Evolutionary conservation across 2,113 vertebrate genomes (phyloP), one percentile per base, ranked within the genome.

Genomic region (Ochotona curzoniae): DNA sequence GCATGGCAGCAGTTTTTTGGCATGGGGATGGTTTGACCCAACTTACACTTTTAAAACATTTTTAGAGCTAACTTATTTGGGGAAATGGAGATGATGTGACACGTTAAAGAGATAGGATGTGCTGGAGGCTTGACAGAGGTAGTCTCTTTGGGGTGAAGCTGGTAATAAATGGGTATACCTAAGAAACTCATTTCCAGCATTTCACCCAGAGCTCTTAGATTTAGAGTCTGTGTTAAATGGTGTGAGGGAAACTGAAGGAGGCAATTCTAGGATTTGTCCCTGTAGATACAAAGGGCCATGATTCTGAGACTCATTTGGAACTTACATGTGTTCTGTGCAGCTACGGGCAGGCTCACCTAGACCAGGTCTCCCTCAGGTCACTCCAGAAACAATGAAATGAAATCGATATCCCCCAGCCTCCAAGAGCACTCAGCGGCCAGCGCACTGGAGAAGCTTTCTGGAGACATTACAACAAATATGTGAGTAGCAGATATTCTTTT

Each of bases 401-500:
- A 32, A 38, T 20, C 75, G 61, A n/a, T 15, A 47, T 23, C 20
- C 26, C 25, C 47, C 54, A 32, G 30, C 30, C 51, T 71, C 38
- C 13, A 9, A 32, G 38, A 44, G 38, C 13, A 23, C 28, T 20
- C 32, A 30, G 51, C 69, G 26, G 57, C 21, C 17, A 70, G 35
- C 0, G 51, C 7, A 49, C 60, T 4, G 1, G 38, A 2, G n/a
- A 69, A 78, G 38, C 30, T 67, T 66, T 79, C 32, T 17, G 76
- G 63, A 84, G 26, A 80, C 15, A 18, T 69, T 64, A 28, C 15
- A 60, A 66, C 17, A 44, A 61, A 76, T 73, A 57, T 75, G 66
- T 17, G 88, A 91, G 78, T 79, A 75, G 87, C 70, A 90, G 32
- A 8, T 57, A 78, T 25, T 76, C 6, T 85, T 86, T 83, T 67